phyloP scores from a whole-genome alignment of 2,113 vertebrate genomes.

The Etheostoma spectabile region DNA sequence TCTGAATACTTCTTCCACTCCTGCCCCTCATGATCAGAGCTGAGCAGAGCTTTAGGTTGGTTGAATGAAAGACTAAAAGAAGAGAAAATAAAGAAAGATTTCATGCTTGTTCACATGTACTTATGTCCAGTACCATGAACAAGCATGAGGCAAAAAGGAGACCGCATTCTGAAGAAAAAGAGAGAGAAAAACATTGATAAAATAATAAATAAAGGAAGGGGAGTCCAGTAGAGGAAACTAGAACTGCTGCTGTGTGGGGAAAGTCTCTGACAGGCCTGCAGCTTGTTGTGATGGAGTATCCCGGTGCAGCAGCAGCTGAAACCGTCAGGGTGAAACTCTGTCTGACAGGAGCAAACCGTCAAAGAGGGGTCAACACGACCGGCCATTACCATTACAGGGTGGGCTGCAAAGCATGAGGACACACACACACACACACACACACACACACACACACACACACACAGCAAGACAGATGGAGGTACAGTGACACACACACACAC shows the following conservation, averaged over 20 bases:
- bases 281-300: conserved; percentile 67
- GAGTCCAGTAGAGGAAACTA: conserved; percentile 34
- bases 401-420: conserved; percentile 37
- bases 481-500: conserved; percentile 46
- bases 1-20: not conserved
- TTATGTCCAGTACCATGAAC: not conserved
- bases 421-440: conserved; percentile 6
- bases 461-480: conserved; percentile 43
- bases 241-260: conserved; percentile 40
- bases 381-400: conserved; percentile 54
- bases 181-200: not conserved
- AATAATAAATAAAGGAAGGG: not conserved
- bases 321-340: conserved; percentile 56
- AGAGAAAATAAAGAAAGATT: too few relatives aligned
- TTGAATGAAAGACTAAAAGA: not conserved
- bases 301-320: conserved; percentile 47
- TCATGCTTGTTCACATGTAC: not conserved
- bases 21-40: not conserved
- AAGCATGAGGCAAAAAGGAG: not conserved
- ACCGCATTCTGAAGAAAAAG: not conserved
- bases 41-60: not conserved
- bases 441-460: conserved; percentile 39
- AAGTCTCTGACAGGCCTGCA: conserved; percentile 45
- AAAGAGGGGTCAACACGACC: conserved; percentile 51
- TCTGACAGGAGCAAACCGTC: conserved; percentile 71